phyloP scores from a whole-genome alignment of 2,888 invertebrate species.

The Drosophila pegasa region DNA sequence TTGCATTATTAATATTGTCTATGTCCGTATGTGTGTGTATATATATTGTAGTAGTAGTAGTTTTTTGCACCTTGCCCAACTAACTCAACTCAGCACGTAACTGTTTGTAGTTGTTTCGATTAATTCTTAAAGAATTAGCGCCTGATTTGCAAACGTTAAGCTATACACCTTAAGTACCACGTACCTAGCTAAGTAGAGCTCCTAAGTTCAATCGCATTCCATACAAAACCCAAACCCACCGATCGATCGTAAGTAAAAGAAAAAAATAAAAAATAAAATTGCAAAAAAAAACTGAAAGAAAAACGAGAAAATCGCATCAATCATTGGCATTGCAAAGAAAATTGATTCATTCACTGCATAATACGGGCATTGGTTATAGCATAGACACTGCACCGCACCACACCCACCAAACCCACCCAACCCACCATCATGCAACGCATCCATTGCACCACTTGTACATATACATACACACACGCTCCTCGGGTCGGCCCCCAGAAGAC shows the following conservation, averaged over 20 bases:
- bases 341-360: constrained; percentile 25
- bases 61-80: constrained; percentile 73
- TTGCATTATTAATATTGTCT: constrained; percentile 62
- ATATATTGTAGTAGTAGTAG: constrained; percentile 60
- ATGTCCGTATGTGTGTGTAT: constrained; percentile 48
- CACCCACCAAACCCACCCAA: constrained; percentile 14
- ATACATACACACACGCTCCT: constrained; percentile 12
- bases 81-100: constrained; percentile 28
- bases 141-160: constrained; percentile 10
- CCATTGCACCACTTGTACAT: constrained; percentile 25
- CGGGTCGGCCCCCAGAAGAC: not conserved
- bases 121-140: constrained; percentile 64
- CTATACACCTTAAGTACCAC: constrained; percentile 42
- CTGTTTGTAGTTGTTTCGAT: constrained; percentile 45
- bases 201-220: constrained; percentile 74
- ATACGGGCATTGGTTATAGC: constrained; percentile 39
- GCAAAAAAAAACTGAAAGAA: constrained; percentile 19
- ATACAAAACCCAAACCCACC: constrained; percentile 44
- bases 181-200: constrained; percentile 28
- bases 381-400: constrained; percentile 27
- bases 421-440: constrained; percentile 16
- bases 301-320: constrained; percentile 52
- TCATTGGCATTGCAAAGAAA: constrained; percentile 63
- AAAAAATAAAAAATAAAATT: constrained; percentile 27
- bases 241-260: constrained; percentile 68